Conservation (phyloP, 2,888 invertebrate species). For the Ophion ventricosus region DNA sequence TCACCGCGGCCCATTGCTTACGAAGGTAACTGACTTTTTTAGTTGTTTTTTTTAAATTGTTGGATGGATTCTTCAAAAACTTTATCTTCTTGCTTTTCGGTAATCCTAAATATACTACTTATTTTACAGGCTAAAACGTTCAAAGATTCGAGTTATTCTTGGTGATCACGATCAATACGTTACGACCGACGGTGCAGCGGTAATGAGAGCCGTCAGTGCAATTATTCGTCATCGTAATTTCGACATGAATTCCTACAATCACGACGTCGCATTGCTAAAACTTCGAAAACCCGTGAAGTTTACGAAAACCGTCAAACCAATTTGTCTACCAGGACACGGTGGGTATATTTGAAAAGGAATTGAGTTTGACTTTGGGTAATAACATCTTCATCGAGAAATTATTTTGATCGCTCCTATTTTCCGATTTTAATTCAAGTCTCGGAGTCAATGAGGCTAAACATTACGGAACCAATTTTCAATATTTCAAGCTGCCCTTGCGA, state of each 20-base stretch:
- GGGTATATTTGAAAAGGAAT: not conserved
- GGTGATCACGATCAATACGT: conserved; percentile 94
- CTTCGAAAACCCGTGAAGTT: conserved; percentile 91
- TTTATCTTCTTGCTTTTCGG: not conserved
- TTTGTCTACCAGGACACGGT: conserved; percentile 87
- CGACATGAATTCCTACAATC: conserved; percentile 93
- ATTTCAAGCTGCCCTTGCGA: no score
- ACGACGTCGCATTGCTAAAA: conserved; percentile 92
- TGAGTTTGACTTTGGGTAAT: not conserved
- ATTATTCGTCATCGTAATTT: conserved; percentile 92
- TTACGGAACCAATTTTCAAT: no score
- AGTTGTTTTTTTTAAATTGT: not conserved
- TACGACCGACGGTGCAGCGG: conserved; percentile 90
- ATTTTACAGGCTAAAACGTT: conserved; percentile 88
- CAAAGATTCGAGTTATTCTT: conserved; percentile 92
- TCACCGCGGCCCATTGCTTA: conserved; percentile 95
- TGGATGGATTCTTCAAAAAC: not conserved
- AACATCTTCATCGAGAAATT: not conserved
- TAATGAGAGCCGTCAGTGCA: conserved; percentile 92
- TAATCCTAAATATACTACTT: conserved; percentile 3
- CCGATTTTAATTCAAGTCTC: no score
- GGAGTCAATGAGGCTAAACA: no score
- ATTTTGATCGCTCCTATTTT: no score
- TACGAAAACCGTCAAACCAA: conserved; percentile 90
- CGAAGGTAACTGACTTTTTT: conserved; percentile 85